Evolutionary conservation across 2,888 invertebrate species (phyloP).

Genomic region (Laothoe populi): DNA sequence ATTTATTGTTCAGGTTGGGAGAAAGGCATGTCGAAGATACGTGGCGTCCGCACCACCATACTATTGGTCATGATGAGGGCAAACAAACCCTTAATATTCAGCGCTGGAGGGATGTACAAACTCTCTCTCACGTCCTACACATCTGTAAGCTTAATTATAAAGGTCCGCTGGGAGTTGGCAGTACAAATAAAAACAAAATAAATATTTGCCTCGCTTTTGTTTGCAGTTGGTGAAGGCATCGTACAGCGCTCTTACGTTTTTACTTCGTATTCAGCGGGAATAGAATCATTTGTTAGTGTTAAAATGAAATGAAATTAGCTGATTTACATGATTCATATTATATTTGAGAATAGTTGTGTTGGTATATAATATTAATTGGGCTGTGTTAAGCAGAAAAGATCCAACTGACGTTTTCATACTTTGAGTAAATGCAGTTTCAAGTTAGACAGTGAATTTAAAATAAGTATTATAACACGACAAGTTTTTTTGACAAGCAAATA

Average conservation of each 20-base stretch:
- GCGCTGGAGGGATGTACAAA: slow-evolving; percentile 73
- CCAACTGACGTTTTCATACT: too few species aligned
- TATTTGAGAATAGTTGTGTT: neutral
- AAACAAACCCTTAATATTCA: slow-evolving; percentile 62
- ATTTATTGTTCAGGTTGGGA: slow-evolving; percentile 73
- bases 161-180: neutral
- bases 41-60: slow-evolving; percentile 59
- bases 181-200: slow-evolving; percentile 8
- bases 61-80: slow-evolving; percentile 60
- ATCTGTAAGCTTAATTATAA: slow-evolving; percentile 49
- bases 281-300: neutral
- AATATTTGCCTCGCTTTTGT: slow-evolving; percentile 31
- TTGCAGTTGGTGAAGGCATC: slow-evolving; percentile 77
- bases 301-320: neutral
- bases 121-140: slow-evolving; percentile 66
- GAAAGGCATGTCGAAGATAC: slow-evolving; percentile 51
- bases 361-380: too few species aligned
- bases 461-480: too few species aligned
- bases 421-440: too few species aligned
- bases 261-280: slow-evolving; percentile 52
- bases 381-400: too few species aligned
- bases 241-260: slow-evolving; percentile 71
- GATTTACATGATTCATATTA: neutral
- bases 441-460: too few species aligned
- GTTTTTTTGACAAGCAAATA: too few species aligned